Base-by-base conservation (phyloP, 2,113 vertebrate species). In the Cyprinodon brontotheroides region DNA sequence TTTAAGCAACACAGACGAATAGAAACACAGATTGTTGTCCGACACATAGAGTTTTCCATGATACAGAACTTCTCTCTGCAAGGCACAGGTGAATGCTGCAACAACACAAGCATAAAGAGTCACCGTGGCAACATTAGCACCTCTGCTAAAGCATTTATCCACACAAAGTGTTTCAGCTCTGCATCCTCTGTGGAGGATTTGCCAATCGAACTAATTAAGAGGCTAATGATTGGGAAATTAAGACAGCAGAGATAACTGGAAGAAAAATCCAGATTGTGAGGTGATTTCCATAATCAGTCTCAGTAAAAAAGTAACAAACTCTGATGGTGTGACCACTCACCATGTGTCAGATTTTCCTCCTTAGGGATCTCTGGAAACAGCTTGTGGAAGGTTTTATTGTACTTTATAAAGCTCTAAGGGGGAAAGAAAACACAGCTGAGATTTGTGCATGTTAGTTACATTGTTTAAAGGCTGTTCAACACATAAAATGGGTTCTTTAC, bases 21-120 rank as follows among this genome's bases (percentile, higher is more conserved):
- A 71, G 90, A 97, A 97, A 83, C 95, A 96, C 72, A 95, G 0
- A 4, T 94, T 74, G 11, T 63, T 80, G 3, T 89, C 79, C 0
- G 94, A 93, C 61, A 96, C 66, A 3, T 91, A 97, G 64, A 97
- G 93, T 76, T 92, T 95, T 47, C 96, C 95, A 0, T 95, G 95
- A 80, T 95, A 97, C 15, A 94, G 86, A 22, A 96, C 87, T 39
- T 96, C 96, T 80, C 91, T 94, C 79, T 96, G 95, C 88, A 96
- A 89, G 39, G 95, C 90, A 36, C 96, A 97, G 15, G 86, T 92
- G 82, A 95, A 96, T 0, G 83, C 95, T 95, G 72, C 41, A 72
- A 48, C 3, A 17, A 4, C 4, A 82, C 11, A 73, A 12, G 39
- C 36, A 68, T 48, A 66, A 41, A 60, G 39, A 59, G 67, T 69